Evolutionary conservation across 2,888 invertebrate genomes (phyloP), one percentile per base, ranked within the genome.

Genomic region (Scaptodrosophila latifasciaeformis): DNA sequence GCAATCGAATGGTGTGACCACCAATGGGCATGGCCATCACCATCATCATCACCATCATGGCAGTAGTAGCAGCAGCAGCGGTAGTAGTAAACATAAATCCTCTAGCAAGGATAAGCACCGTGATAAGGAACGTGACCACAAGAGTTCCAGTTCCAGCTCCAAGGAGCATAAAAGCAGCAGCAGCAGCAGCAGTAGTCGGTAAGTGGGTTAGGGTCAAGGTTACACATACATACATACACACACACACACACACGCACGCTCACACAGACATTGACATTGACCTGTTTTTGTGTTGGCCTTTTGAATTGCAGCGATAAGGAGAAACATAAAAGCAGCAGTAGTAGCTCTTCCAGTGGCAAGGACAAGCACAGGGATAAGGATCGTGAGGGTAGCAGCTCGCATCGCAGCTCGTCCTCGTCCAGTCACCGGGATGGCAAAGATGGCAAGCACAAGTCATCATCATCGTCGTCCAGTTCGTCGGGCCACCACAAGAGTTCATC

Each of bases 1-100:
- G 58, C 76, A 82, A 88, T 88, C 93, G 87, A 94, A 94, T 88
- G 94, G 94, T 56, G 88, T 93, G 82, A 92, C 92, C 81, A 92
- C 92, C 78, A 93, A 94, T 87, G 95, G 94, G 49, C 93, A 92
- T 34, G 49, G 79, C 42, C 57, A 74, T 85, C 77, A 84, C 86
- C 61, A 68, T 54, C 70, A 72, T 29, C 40, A 47, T 50, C n/a
- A n/a, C n/a, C n/a, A n/a, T n/a, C n/a, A n/a, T n/a, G n/a, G n/a
- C n/a, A n/a, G n/a, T n/a, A 10, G 15, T 34, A 34, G 60, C 18
- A 50, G 66, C 21, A 88, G 54, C 88, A 88, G 85, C 86, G 90
- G 86, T 86, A 88, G 86, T 87, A 90, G 87, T 65, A 90, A 90
- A 79, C 90, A 91, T 84, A 91, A 91, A 84, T 91, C 91, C 24